Base-by-base conservation (phyloP, 2,113 vertebrate species). In the Catharus minimus region DNA sequence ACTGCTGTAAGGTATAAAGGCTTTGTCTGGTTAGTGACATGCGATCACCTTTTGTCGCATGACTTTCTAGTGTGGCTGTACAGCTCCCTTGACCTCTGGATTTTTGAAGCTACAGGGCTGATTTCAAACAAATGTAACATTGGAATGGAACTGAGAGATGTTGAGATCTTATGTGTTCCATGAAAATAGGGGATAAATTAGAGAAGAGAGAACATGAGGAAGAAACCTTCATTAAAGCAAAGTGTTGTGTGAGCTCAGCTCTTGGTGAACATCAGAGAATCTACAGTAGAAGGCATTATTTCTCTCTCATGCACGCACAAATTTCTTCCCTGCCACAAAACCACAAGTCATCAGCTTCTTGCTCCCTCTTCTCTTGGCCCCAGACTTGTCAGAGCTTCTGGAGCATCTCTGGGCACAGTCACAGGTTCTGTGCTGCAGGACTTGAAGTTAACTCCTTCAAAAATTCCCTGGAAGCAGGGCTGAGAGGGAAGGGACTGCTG, bases 221-320 rank as follows among this genome's bases (percentile, higher is more conserved):
- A 83, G 36, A 81, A 88, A 53, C 33, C 20, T 68, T 82, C 28
- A 67, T 33, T 86, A 64, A 84, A 71, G 49, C n/a, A 43, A 32
- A 64, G 56, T 44, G 27, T 53, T 84, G 36, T 74, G 27, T 64
- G 57, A 86, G 24, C 38, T 80, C 50, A 68, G 2, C 18, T 26
- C 16, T 76, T 81, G 39, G 39, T 73, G 47, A 52, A 41, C 26
- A 38, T 57, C 65, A 78, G 73, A 74, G 57, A 81, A 64, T 23
- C 36, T 75, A 38, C 52, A 78, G 44, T 13, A 53, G 62, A 93
- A 88, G n/a, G 10, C 11, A 20, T 41, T 58, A 3, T 73, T 20
- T 66, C 5, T 28, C 28, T 43, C 12, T 41, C 12, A 0, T 3
- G 4, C 4, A 4, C 1, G 0, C 2, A 4, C 24, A 43, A 26